phyloP scores from a whole-genome alignment of 2,888 invertebrate genomes.

The Cataglyphis altisquamis region DNA sequence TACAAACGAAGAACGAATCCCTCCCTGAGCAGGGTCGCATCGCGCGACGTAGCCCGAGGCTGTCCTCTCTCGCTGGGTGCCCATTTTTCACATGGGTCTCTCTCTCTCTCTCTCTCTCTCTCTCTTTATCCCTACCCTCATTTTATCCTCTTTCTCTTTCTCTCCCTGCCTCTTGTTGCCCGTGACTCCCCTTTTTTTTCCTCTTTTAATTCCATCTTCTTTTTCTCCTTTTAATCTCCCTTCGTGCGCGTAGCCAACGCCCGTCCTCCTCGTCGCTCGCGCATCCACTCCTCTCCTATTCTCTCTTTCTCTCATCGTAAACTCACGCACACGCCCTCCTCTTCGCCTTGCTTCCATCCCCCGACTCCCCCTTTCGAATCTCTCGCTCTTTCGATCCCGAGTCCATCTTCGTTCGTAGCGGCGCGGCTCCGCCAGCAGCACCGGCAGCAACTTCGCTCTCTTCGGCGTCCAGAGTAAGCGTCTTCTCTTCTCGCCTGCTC shows the following conservation, averaged over 20 bases:
- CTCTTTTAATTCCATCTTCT: conserved; percentile 75
- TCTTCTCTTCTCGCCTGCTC: conserved; percentile 47
- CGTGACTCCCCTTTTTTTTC: conserved; percentile 67
- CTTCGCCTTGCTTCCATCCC: conserved; percentile 21
- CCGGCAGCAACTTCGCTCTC: conserved; percentile 73
- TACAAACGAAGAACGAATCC: conserved; percentile 71
- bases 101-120: neutral
- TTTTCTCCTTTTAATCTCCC: conserved; percentile 82
- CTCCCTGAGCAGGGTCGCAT: conserved; percentile 83
- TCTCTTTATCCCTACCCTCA: neutral
- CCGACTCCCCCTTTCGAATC: conserved; percentile 49
- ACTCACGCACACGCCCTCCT: conserved; percentile 45
- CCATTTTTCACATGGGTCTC: conserved; percentile 83
- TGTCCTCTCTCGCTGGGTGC: conserved; percentile 83
- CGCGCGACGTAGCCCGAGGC: conserved; percentile 82
- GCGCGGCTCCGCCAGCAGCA: conserved; percentile 55
- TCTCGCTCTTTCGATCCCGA: conserved; percentile 72
- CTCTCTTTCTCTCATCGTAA: conserved; percentile 62
- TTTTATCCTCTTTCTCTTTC: conserved; percentile 27
- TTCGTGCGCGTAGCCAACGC: conserved; percentile 66
- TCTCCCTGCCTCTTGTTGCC: conserved; percentile 38
- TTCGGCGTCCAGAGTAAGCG: conserved; percentile 60
- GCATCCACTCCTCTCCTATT: conserved; percentile 67
- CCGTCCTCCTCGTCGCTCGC: conserved; percentile 62
- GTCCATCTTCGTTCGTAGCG: conserved; percentile 68